phyloP scores from a whole-genome alignment of 2,113 vertebrate genomes.

The Dunckerocampus dactyliophorus region DNA sequence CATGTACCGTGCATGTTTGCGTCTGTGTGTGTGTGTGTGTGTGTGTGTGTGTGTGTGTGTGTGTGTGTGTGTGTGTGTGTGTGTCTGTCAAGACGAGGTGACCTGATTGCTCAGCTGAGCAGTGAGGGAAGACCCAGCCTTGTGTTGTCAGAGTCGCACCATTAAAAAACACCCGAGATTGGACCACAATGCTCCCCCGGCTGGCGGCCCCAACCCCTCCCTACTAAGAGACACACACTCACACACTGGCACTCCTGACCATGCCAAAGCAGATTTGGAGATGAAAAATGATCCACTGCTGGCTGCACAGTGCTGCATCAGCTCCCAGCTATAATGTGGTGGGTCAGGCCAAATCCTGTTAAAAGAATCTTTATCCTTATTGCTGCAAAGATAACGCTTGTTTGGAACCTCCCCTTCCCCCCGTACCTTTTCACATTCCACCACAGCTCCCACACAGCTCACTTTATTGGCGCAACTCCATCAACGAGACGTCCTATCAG shows the following conservation, averaged over 20 bases:
- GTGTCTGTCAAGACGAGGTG: slow-evolving; percentile 67
- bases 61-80: slow-evolving; percentile 32
- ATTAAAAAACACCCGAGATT: slow-evolving; percentile 41
- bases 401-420: slow-evolving; percentile 27
- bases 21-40: slow-evolving; percentile 18
- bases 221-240: slow-evolving; percentile 1
- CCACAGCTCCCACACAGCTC: neutral
- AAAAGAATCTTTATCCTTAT: slow-evolving; percentile 52
- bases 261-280: slow-evolving; percentile 67
- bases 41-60: slow-evolving; percentile 26
- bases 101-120: slow-evolving; percentile 79
- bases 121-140: slow-evolving; percentile 67
- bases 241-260: slow-evolving; percentile 38
- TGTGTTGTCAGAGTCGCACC: slow-evolving; percentile 56
- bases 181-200: slow-evolving; percentile 49
- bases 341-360: slow-evolving; percentile 58
- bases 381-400: slow-evolving; percentile 39
- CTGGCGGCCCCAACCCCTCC: slow-evolving; percentile 35
- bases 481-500: neutral
- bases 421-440: neutral
- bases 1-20: slow-evolving; percentile 30
- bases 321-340: slow-evolving; percentile 55
- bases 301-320: slow-evolving; percentile 49
- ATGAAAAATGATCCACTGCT: slow-evolving; percentile 68
- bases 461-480: slow-evolving; percentile 2